phyloP scores from a whole-genome alignment of 2,888 invertebrate genomes.

The Gasteruption jaculator region DNA sequence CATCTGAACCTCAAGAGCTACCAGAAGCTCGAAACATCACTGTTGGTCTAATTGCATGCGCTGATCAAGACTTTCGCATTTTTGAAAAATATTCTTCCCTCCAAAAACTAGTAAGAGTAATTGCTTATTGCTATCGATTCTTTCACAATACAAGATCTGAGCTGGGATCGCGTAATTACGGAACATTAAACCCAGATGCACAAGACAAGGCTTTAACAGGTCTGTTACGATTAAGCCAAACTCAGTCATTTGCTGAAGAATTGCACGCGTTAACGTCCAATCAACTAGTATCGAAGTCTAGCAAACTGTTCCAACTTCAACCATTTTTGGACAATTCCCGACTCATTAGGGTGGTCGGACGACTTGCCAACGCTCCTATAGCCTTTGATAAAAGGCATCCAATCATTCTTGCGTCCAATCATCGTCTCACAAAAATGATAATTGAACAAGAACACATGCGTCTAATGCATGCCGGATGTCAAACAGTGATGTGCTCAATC shows the following conservation, averaged over 20 bases:
- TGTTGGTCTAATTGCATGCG: neutral
- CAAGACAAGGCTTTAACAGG: too few relatives aligned
- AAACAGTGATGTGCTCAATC: constrained; percentile 1
- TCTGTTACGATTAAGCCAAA: too few relatives aligned
- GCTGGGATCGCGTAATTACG: too few relatives aligned
- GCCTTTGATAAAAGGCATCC: constrained; percentile 1
- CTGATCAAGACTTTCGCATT: neutral
- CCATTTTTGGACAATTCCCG: constrained; percentile 9
- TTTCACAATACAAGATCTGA: too few relatives aligned
- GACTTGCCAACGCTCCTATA: constrained; percentile 3
- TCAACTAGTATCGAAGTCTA: too few relatives aligned
- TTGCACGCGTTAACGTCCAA: too few relatives aligned
- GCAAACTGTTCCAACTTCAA: too few relatives aligned
- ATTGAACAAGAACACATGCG: constrained; percentile 6
- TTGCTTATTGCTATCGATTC: constrained; percentile 1
- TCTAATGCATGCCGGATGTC: constrained; percentile 6
- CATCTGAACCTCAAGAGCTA: neutral
- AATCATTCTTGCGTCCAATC: neutral
- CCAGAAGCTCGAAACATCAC: neutral
- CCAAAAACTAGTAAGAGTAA: neutral
- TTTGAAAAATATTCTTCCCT: neutral
- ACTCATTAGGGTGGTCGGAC: constrained; percentile 8
- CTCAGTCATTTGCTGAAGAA: too few relatives aligned
- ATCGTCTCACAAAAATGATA: constrained; percentile 4
- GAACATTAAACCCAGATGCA: too few relatives aligned